Evolutionary conservation across 35 echinoderm and acorn worm species (phyloP).

Genomic region (Lytechinus pictus): DNA sequence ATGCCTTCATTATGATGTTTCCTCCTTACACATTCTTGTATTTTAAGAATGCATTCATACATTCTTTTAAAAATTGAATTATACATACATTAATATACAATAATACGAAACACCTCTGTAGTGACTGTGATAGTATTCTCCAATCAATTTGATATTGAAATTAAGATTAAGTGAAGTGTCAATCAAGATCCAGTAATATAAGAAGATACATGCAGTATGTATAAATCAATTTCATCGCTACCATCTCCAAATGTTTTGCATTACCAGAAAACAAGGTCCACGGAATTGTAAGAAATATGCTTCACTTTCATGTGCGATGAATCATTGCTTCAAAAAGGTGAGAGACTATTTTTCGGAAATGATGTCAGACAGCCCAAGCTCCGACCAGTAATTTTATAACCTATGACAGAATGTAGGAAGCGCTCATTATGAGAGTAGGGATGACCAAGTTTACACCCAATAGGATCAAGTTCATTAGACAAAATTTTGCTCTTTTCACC

Average conservation of each 20-base stretch:
- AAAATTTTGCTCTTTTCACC: neutral
- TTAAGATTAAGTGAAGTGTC: too few species aligned
- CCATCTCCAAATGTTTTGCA: neutral
- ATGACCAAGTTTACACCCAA: neutral
- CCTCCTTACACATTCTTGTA: too few species aligned
- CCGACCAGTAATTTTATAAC: slow-evolving; percentile 4
- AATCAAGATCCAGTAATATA: too few species aligned
- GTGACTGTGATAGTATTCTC: too few species aligned
- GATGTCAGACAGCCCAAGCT: slow-evolving; percentile 19
- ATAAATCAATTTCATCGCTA: neutral
- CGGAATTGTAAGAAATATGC: neutral
- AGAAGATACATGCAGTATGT: too few species aligned
- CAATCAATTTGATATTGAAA: too few species aligned
- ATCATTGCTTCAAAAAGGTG: neutral
- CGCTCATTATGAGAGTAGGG: neutral
- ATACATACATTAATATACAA: too few species aligned
- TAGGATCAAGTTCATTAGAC: neutral
- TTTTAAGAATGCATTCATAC: too few species aligned
- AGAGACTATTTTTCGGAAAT: neutral
- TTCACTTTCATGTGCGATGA: neutral
- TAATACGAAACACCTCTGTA: too few species aligned
- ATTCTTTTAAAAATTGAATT: too few species aligned
- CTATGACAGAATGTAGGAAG: slow-evolving; percentile 19
- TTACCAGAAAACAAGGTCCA: neutral
- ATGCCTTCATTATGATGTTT: too few species aligned